Conservation (phyloP, 2,888 invertebrate species). For the Hetaerina titia region DNA sequence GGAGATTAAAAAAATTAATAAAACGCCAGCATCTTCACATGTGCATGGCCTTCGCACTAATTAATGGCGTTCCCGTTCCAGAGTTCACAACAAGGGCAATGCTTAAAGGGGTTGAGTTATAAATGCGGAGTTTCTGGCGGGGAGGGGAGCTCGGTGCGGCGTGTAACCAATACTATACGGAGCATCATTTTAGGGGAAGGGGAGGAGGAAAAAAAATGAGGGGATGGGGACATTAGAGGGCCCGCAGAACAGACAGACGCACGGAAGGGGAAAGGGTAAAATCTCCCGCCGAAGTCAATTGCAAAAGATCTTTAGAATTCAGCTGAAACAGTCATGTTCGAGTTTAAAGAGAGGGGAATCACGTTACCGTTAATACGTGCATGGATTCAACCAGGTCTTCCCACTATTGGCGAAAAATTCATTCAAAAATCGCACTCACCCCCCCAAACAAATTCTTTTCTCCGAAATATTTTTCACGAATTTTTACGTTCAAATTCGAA, state of each 20-base stretch:
- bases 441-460: no score
- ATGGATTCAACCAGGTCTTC: no score
- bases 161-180: not conserved
- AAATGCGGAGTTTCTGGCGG: not conserved
- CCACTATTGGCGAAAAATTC: no score
- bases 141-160: not conserved
- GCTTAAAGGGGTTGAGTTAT: conserved; percentile 28
- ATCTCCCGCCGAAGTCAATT: not conserved
- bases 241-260: not conserved
- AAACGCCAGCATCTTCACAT: conserved; percentile 41
- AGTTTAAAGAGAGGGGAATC: not conserved
- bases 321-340: not conserved
- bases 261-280: not conserved
- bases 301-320: not conserved
- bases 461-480: no score
- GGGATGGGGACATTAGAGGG: not conserved
- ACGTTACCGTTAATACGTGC: not conserved
- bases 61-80: conserved; percentile 47
- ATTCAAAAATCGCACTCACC: no score
- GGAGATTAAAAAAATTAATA: not conserved
- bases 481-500: no score
- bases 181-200: not conserved
- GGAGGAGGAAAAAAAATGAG: not conserved
- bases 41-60: conserved; percentile 57
- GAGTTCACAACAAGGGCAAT: conserved; percentile 45